A percentile compares a stretch with the other conserved stretches of the same genome.
Conservation (phyloP, 1,140 invertebrate species). For the Drosophila lowei region DNA sequence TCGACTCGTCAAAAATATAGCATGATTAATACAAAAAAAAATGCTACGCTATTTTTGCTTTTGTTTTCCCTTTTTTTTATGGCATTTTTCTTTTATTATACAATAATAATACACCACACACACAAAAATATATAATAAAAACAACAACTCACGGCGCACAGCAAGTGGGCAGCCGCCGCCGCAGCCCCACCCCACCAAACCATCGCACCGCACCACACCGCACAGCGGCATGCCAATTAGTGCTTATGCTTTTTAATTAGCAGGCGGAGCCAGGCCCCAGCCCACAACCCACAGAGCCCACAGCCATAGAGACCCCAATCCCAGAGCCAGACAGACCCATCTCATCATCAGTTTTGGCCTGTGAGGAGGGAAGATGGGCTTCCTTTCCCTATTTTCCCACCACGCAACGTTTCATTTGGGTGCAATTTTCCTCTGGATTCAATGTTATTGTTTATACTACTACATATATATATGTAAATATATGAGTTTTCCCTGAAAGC, state of each 20-base stretch:
- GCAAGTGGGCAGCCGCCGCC: constrained; percentile 51
- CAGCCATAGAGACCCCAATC: constrained; percentile 1
- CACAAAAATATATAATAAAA: constrained; percentile 26
- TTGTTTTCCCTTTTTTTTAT: constrained; percentile 29
- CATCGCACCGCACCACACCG: constrained; percentile 16
- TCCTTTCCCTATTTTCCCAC: neutral
- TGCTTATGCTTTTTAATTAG: constrained; percentile 79
- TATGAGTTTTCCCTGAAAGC: no score
- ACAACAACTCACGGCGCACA: constrained; percentile 31
- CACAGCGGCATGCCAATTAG: constrained; percentile 73
- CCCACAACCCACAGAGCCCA: constrained; percentile 1
- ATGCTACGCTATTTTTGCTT: constrained; percentile 35
- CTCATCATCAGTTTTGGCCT: constrained; percentile 2
- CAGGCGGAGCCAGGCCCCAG: constrained; percentile 30
- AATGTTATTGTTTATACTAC: constrained; percentile 18
- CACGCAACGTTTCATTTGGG: constrained; percentile 28
- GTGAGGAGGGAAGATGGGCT: constrained; percentile 8
- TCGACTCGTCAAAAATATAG: constrained; percentile 64
- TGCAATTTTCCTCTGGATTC: constrained; percentile 24
- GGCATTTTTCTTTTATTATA: constrained; percentile 48
- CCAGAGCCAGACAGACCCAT: neutral
- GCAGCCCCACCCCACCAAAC: constrained; percentile 10
- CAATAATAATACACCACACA: constrained; percentile 40
- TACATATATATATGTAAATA: constrained; percentile 8
- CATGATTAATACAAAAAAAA: constrained; percentile 72